phyloP scores from a whole-genome alignment of 2,797 vertebrate species.

The Denticeps clupeoides region DNA sequence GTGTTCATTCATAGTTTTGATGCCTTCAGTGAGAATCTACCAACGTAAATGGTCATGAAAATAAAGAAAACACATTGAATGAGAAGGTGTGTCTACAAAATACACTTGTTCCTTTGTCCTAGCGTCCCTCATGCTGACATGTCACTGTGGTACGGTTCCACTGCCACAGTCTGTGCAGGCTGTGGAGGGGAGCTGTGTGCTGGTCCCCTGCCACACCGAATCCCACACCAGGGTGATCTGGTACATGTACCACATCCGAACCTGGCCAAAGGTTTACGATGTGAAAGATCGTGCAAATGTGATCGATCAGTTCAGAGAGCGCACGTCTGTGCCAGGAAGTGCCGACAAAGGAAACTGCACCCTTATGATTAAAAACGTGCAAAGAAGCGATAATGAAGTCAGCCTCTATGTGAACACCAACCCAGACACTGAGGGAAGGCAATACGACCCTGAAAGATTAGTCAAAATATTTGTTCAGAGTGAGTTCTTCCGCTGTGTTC shows the following conservation, averaged over 20 bases:
- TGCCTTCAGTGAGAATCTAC: too few species aligned
- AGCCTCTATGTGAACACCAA: slow-evolving; percentile 26
- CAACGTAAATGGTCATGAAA: too few species aligned
- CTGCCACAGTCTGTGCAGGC: slow-evolving; percentile 24
- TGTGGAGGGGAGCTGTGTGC: slow-evolving; percentile 33
- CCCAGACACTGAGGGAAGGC: slow-evolving; percentile 12
- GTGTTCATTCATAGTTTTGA: too few species aligned
- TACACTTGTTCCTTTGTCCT: background rate
- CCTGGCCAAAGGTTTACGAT: slow-evolving; percentile 31
- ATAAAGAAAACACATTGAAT: too few species aligned
- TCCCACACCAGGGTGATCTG: slow-evolving; percentile 20
- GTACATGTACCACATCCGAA: slow-evolving; percentile 13
- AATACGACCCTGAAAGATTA: background rate
- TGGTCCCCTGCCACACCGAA: slow-evolving; percentile 33
- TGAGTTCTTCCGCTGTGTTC: background rate
- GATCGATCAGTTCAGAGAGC: slow-evolving; percentile 22
- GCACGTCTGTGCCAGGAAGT: slow-evolving; percentile 25
- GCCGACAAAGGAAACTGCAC: slow-evolving; percentile 33
- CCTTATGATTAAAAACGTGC: slow-evolving; percentile 26
- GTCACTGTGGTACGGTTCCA: slow-evolving; percentile 8
- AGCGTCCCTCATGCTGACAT: slow-evolving; percentile 12
- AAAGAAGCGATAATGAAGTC: slow-evolving; percentile 16
- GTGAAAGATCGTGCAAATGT: accelerated
- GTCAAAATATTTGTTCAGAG: background rate
- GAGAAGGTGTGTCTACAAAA: too few species aligned